Evolutionary conservation across 2,888 invertebrate genomes (phyloP), one percentile per base, ranked within the genome.

Genomic region (Andricus curvator): DNA sequence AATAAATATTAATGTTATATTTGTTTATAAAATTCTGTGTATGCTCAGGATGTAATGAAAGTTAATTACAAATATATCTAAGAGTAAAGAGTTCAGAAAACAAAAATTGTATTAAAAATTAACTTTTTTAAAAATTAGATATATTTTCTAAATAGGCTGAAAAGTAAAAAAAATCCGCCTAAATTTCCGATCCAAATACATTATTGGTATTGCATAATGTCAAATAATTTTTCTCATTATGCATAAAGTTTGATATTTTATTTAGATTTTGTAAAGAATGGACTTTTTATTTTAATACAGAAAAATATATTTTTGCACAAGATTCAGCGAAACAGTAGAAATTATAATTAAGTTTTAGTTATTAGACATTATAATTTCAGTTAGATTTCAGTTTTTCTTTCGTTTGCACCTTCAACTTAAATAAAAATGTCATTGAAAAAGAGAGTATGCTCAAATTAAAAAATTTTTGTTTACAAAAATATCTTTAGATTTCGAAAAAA

Each of bases 231-330:
- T 25, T 56, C 56, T 56, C n/a, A 56, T 62, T 15, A 62, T 25
- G 2, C 62, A 44, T 68, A 41, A 66, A 33, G n/a, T 33, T 67
- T 22, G 41, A 44, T 44, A 68, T 48, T 68, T 68, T 48, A 44
- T 22, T 68, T 29, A 44, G 17, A 68, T 68, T 48, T 68, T 68
- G 68, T 68, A 48, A 68, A 68, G 20, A 48, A 48, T 68, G 5
- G 20, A 66, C n/a, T 33, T 65, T 65, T 66, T 66, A 33, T 68
- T 68, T 68, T 68, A 22, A 22, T 48, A 48, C 48, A 44, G 11
- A n/a, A 66, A 48, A 25, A 25, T 68, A 48, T 68, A 68, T 64
- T 64, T 64, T 29, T 25, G 11, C 64, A 64, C 17, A 5, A 13
- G 6, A 29, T 25, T 64, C 29, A 29, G 64, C 25, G 64, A 64